Percentiles rank a stretch among this genome's conserved stretches.
These are phyloP conservation scores for Pelusios castaneus DNA, from an alignment of 2,113 vertebrate species.

Conservation along the genomic window DNA sequence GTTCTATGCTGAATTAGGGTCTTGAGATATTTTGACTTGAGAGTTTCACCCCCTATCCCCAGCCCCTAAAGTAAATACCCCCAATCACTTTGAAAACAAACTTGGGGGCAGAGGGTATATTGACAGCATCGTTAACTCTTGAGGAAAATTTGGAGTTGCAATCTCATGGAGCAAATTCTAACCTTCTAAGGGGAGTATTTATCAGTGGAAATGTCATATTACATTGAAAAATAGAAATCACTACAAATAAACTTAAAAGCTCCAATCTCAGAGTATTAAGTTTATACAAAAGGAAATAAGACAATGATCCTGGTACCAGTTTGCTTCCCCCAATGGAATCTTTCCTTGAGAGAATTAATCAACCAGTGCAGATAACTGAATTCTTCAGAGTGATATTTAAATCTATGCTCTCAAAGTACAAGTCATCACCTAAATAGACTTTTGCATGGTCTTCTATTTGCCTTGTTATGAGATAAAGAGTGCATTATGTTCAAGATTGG, in stretches of 20 bases:
- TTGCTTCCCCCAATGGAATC: background rate
- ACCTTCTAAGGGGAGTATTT: background rate
- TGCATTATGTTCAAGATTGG: background rate
- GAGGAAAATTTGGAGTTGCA: background rate
- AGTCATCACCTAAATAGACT: background rate
- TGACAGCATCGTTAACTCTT: background rate
- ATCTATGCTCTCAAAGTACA: background rate
- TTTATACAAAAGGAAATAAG: background rate
- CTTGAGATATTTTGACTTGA: background rate
- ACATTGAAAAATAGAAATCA: constrained; percentile 9
- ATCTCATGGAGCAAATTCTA: background rate
- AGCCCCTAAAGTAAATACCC: background rate
- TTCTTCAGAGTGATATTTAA: background rate
- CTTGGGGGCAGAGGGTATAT: background rate
- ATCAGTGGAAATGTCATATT: background rate
- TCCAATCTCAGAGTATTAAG: background rate
- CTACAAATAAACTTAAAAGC: constrained; percentile 12
- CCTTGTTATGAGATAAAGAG: background rate
- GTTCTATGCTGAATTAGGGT: background rate
- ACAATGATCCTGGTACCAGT: background rate
- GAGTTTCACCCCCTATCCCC: background rate
- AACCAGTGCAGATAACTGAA: background rate
- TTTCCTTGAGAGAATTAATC: background rate
- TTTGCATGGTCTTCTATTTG: background rate
- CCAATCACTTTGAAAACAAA: background rate